These are phyloP conservation scores for Sapajus apella DNA, from an alignment of 2,113 vertebrate species.

Conservation along the genomic window DNA sequence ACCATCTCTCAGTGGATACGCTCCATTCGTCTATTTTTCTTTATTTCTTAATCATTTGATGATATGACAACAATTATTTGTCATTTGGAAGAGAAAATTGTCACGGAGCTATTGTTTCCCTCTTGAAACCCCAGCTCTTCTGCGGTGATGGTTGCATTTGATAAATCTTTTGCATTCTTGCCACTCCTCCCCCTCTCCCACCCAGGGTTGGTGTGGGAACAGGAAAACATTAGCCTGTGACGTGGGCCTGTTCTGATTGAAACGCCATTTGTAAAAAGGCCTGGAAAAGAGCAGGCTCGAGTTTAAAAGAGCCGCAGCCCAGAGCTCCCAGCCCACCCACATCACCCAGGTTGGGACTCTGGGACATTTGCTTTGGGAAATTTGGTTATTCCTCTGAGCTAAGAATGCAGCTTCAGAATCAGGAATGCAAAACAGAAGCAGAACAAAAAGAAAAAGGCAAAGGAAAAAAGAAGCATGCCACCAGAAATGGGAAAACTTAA, in stretches of 20 bases:
- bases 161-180: background rate
- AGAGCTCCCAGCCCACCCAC: slow-evolving; percentile 48
- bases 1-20: background rate
- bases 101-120: slow-evolving; percentile 1
- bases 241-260: background rate
- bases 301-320: slow-evolving; percentile 42
- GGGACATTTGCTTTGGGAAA: slow-evolving; percentile 61
- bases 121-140: background rate
- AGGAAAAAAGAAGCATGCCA: background rate
- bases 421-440: slow-evolving; percentile 62
- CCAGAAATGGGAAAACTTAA: slow-evolving; percentile 60
- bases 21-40: slow-evolving; percentile 58
- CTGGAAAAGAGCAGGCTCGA: background rate
- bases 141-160: background rate
- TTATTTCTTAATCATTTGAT: slow-evolving; percentile 58
- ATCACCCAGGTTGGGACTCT: slow-evolving; percentile 34
- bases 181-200: background rate
- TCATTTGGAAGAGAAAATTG: slow-evolving; percentile 60
- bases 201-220: background rate
- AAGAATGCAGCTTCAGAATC: slow-evolving; percentile 43
- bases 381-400: slow-evolving; percentile 42
- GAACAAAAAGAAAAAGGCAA: slow-evolving; percentile 2
- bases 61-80: slow-evolving; percentile 64
- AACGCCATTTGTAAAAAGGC: slow-evolving; percentile 15
- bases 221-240: background rate